Conservation (phyloP, 92 coral and sea anemone species). For the Umimayanthus kanabou region DNA sequence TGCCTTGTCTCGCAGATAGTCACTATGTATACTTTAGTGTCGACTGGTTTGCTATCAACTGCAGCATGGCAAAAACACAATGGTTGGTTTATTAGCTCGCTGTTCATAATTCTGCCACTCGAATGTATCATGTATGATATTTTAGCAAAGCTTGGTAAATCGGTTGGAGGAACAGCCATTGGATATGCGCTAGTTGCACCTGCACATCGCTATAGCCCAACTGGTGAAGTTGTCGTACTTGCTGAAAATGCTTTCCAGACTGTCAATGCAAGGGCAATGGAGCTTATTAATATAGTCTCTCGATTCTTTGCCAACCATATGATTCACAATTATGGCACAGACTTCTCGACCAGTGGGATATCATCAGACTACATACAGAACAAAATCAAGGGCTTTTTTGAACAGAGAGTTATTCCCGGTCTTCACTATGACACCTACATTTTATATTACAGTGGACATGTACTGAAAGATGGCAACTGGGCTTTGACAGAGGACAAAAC, state of each 20-base stretch:
- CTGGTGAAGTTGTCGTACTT: constrained; percentile 72
- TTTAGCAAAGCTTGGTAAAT: constrained; percentile 87
- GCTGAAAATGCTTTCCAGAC: constrained; percentile 83
- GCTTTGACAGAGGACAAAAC: constrained; percentile 87
- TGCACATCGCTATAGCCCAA: constrained; percentile 77
- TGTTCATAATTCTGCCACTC: constrained; percentile 83
- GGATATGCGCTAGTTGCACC: constrained; percentile 97
- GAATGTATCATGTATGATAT: constrained; percentile 86
- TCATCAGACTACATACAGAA: constrained; percentile 71
- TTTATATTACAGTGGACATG: constrained; percentile 96
- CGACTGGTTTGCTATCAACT: constrained; percentile 67
- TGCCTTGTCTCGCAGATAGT: constrained; percentile 92
- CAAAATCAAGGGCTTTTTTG: constrained; percentile 84
- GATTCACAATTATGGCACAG: constrained; percentile 97
- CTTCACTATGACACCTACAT: constrained; percentile 92
- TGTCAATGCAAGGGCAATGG: constrained; percentile 82
- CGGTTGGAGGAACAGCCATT: constrained; percentile 97
- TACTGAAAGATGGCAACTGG: constrained; percentile 82
- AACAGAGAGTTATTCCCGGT: constrained; percentile 88
- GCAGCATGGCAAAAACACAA: constrained; percentile 89
- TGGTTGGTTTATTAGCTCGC: constrained; percentile 78
- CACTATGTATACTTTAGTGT: constrained; percentile 75
- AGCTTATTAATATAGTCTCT: constrained; percentile 74
- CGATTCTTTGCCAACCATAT: constrained; percentile 90
- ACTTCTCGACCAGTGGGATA: constrained; percentile 93